Base-by-base conservation (phyloP, 2,888 invertebrate genomes). In the Macrosiphum euphorbiae region DNA sequence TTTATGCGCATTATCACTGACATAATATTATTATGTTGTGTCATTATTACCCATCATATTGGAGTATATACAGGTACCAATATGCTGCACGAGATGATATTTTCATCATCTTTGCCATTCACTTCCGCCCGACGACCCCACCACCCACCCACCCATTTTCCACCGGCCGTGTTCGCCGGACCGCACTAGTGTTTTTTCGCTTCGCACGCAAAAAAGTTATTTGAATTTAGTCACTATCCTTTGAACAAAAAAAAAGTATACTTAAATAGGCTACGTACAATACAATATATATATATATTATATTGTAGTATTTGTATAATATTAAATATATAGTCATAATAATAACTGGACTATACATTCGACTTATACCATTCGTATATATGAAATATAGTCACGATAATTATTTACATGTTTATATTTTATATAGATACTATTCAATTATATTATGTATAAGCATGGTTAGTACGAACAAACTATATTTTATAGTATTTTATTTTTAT, bases 151-250 rank as follows among this genome's bases (percentile, higher is more conserved):
- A 8, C 35, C 35, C 20, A 1, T 8, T 35, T 35, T 20, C 35
- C 78, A 41, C 35, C 7, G 78, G 78, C 78, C 35, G 78, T 35
- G 78, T 78, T 35, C 35, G 35, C 78, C 78, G 35, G 78, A 78
- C 35, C 3, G 78, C 78, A 78, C 78, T 78, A 20, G 78, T 78
- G 35, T 35, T 78, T 35, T 58, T 78, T 78, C 20, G 78, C 78
- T 78, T 78, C 35, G 78, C 78, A 78, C 78, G 78, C 78, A 35
- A 78, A 78, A 78, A 35, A 35, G 78, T 78, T 78, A 78, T 78
- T 78, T 78, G 20, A 78, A 78, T 41, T 78, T 78, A 78, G 35
- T 35, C 78, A 20, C 78, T 78, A 20, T 78, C 78, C 78, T 78
- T 35, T 35, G 78, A 78, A 78, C 35, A 20, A 20, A 35, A 78